Conservation (phyloP, 2,797 vertebrate species). For the Phrynocephalus guinanensis region DNA sequence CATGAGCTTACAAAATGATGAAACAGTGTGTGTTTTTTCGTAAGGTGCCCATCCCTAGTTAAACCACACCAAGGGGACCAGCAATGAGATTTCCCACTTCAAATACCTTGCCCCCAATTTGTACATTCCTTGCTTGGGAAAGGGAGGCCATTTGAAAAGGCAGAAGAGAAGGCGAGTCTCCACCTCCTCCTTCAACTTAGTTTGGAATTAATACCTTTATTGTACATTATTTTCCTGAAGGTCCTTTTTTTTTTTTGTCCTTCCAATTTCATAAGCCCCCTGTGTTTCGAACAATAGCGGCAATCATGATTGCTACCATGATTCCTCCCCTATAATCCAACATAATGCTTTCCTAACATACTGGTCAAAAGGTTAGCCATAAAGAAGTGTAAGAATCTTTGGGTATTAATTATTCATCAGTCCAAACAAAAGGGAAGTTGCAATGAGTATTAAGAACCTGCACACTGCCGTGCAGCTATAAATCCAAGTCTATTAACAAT, state of each 20-base stretch:
- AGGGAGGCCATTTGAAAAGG: not conserved
- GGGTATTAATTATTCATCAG: constrained; percentile 57
- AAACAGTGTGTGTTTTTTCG: too few relatives aligned
- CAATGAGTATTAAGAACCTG: constrained; percentile 38
- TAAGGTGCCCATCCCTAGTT: too few relatives aligned
- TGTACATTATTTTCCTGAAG: constrained; percentile 22
- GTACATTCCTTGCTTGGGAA: not conserved
- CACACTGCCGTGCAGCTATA: constrained; percentile 38
- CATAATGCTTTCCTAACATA: constrained; percentile 52
- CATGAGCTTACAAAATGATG: too few relatives aligned
- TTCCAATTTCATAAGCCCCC: constrained; percentile 24
- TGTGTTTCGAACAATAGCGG: constrained; percentile 37
- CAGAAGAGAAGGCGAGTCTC: not conserved
- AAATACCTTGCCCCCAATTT: not conserved
- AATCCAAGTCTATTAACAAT: constrained; percentile 38
- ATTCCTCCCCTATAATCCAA: constrained; percentile 47
- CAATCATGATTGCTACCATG: constrained; percentile 32
- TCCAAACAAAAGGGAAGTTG: constrained; percentile 50
- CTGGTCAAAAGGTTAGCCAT: constrained; percentile 55
- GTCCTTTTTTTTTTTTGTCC: constrained; percentile 7
- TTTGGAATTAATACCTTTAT: not conserved
- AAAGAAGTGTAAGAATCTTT: constrained; percentile 53
- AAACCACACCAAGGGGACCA: not conserved
- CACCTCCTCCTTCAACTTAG: not conserved
- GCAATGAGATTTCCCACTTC: not conserved